Evolutionary conservation across 2,888 invertebrate genomes (phyloP), one percentile per base, ranked within the genome.

Genomic region (Scelioninae gen. 2): DNA sequence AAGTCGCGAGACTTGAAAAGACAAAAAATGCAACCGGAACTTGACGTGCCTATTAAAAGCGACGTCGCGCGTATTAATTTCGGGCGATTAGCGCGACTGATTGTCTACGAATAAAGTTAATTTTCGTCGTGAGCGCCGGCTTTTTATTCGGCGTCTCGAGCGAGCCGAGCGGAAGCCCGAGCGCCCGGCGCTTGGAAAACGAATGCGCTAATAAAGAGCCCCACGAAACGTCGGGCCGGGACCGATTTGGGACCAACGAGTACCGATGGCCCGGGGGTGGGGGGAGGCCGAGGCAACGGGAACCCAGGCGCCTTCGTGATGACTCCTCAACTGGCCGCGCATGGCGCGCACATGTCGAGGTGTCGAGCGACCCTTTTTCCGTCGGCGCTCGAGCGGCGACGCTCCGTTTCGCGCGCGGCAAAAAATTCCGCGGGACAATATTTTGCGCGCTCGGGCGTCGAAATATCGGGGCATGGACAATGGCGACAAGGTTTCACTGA

Each of bases 341-440:
- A 85, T 85, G 85, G 84, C 78, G 78, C 81, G 79, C 85, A 86
- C 85, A 84, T 85, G 85, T 85, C 81, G 81, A 85, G 84, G 85
- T 85, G 85, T 83, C 85, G 85, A 83, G 80, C 81, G 79, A 78
- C 55, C 68, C 61, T 63, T 60, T 58, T 52, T 31, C 43, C 39
- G 31, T 41, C 19, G 52, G 10, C 43, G 57, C 43, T 11, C 39
- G 3, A 25, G 10, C 31, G 31, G 35, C 33, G 48, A 72, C 55
- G 65, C 65, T 61, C 35, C 52, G 53, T 70, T 74, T 69, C 67
- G 70, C 60, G 48, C 48, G 63, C 46, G 31, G 18, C 43, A 15
- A 60, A 58, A 10, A 73, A 33, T 60, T 73, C 31, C 13, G 16
- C 2, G 39, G n/a, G 58, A 67, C 55, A 48, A 61, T 61, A 61